Conservation (phyloP, 37 sponge, comb jelly and placozoan species). For the Chondrilla cf. caribensis region DNA sequence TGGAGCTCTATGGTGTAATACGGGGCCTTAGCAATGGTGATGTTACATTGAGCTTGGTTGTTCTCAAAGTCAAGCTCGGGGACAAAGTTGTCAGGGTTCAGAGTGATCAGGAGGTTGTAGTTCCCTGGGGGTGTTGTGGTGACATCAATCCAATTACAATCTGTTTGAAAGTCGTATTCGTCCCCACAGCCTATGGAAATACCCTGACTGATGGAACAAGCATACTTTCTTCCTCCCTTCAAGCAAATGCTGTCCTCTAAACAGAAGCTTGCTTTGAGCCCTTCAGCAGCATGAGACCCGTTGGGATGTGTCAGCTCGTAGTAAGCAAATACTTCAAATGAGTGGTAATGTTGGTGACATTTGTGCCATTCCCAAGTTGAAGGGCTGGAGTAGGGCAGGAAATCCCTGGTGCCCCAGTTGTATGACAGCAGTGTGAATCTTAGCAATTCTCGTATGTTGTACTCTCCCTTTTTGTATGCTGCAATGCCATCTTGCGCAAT, state of each 20-base stretch:
- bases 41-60: constrained; percentile 51
- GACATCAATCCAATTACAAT: constrained; percentile 94
- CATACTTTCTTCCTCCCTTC: not conserved
- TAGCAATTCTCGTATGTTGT: constrained; percentile 29
- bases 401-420: constrained; percentile 57
- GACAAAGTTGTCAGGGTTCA: constrained; percentile 55
- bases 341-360: constrained; percentile 91
- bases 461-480: not conserved
- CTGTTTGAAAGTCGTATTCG: constrained; percentile 50
- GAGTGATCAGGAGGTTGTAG: constrained; percentile 49
- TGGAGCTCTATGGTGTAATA: too few relatives aligned
- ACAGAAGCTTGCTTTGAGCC: constrained; percentile 93
- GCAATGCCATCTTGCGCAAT: not conserved
- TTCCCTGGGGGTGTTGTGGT: constrained; percentile 56
- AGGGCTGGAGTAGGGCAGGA: constrained; percentile 33
- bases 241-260: constrained; percentile 80
- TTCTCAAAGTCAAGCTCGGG: constrained; percentile 72
- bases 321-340: constrained; percentile 73
- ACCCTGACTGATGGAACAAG: constrained; percentile 45
- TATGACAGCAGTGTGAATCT: constrained; percentile 53
- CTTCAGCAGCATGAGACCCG: constrained; percentile 67
- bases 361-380: constrained; percentile 69
- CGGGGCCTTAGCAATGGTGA: not conserved
- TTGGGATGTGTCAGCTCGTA: constrained; percentile 65
- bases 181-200: constrained; percentile 84